phyloP scores from a whole-genome alignment of 2,797 vertebrate genomes.

The Microctenopoma steveboyesi region DNA sequence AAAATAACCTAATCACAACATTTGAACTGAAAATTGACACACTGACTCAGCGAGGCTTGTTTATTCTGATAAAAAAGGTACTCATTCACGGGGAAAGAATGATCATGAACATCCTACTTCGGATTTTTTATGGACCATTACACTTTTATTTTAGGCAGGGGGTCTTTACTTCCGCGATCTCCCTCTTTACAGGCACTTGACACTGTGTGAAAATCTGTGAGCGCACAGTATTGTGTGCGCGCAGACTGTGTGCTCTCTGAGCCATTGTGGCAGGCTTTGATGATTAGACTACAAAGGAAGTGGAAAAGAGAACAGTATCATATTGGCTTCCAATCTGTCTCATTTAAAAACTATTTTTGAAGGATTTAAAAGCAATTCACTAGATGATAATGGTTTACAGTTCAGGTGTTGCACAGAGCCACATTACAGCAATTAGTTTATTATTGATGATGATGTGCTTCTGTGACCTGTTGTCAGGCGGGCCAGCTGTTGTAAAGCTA shows the following conservation, averaged over 20 bases:
- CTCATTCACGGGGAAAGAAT: neutral
- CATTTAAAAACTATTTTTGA: constrained; percentile 3
- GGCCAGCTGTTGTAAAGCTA: neutral
- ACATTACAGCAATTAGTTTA: neutral
- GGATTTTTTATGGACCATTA: too few relatives aligned
- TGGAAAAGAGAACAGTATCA: neutral
- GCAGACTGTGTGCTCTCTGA: constrained; percentile 40
- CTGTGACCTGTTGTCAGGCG: neutral
- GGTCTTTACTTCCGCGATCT: constrained; percentile 18
- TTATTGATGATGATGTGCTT: neutral
- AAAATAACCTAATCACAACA: neutral
- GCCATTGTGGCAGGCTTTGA: constrained; percentile 52
- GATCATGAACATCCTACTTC: neutral
- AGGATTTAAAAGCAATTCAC: neutral
- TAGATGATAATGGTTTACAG: neutral
- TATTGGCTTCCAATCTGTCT: neutral
- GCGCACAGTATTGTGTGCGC: constrained; percentile 66
- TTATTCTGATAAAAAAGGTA: neutral
- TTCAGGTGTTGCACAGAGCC: neutral
- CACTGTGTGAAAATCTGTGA: constrained; percentile 55
- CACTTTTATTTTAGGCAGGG: neutral
- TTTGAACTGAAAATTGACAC: neutral
- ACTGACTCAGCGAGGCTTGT: too few relatives aligned
- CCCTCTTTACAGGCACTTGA: constrained; percentile 45
- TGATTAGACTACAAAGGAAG: constrained; percentile 64